Base-by-base conservation (phyloP, 2,797 vertebrate species). In the Rhinella marina region DNA sequence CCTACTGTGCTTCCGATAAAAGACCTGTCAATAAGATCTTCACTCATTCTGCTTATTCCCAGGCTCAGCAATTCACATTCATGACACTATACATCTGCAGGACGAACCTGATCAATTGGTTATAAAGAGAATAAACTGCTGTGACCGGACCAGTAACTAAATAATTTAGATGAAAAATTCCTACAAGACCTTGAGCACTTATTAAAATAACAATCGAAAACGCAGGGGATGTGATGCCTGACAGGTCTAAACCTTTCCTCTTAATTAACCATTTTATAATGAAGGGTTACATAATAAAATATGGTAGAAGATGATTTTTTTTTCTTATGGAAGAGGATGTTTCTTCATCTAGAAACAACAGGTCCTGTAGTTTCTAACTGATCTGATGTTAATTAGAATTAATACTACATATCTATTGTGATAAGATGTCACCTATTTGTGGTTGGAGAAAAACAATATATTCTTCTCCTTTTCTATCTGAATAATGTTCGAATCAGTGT, bases 101-200 rank as follows among this genome's bases (percentile, higher is more conserved):
- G 3, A 16, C 21, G 62, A 29, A 25, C 11, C 16, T 78, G 23
- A 48, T 72, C 78, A 32, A 89, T 64, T 70, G 84, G 13, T 14
- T 9, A 32, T 32, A 32, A 56, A 23, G 32, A 27, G 56, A 76
- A 41, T 82, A 62, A 87, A 81, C 57, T 7, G 0, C 19, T 25
- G 25, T 84, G 23, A 12, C 54, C 62, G 19, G 48, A 48, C 86
- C 13, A 76, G 6, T 48, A 48, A 41, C 54, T 82, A 10, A 75
- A 87, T 82, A 54, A 76, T 87, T 87, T 82, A 76, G 57, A 76
- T 57, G n/a, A 59, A 81, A 57, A 75, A 81, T 70, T 66, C 29
- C 61, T 32, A 19, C 29, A 87, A 72, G 41, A 59, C 66, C 54
- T 81, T 87, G 78, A 50, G 17, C 19, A 61, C 41, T 81, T 61